Base-by-base conservation (phyloP, 2,113 vertebrate species). In the Pongo abelii region DNA sequence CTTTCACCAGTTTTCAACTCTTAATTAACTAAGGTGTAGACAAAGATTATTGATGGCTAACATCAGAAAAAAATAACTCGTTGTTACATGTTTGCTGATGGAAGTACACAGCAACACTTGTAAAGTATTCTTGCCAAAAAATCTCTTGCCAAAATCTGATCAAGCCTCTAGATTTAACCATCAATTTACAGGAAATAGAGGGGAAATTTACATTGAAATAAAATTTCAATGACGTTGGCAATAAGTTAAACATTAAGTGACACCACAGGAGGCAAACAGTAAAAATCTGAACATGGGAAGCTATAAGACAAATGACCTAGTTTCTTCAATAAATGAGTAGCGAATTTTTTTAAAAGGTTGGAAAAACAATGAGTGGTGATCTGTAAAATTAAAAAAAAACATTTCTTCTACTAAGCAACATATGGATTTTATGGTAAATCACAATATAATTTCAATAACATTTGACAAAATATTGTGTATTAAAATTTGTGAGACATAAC, bases 351-450 rank as follows among this genome's bases (percentile, higher is more conserved):
- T 64, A 64, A 64, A 64, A 13, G 6, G 12, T 13, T 64, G 61
- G 61, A 64, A 64, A 64, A 64, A 61, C 13, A 91, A 67, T 46
- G 35, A 74, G 27, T 67, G 4, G 43, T 23, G 22, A 85, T 89
- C 43, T 84, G 23, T 75, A 80, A 64, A 75, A 77, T 81, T 61
- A 12, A 61, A 92, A 98, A 92, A 98, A 46, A 90, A 84, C 7
- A 80, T 79, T 46, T 43, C 69, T 48, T 84, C 40, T 74, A 74
- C 23, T 27, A 83, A 93, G 20, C 83, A 91, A 92, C 23, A 79
- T 13, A 52, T 10, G 23, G 43, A 2, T 92, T 95, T 93, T 84
- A 77, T 46, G 22, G 23, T 43, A 92, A 96, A 94, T 75, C n/a
- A 95, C 20, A 72, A 27, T 69, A 16, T 67, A 92, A 80, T 74